A percentile compares a stretch with the other conserved stretches of the same genome.
Conservation (phyloP, 2,888 invertebrate genomes). For the Entomobrya multifasciata region DNA sequence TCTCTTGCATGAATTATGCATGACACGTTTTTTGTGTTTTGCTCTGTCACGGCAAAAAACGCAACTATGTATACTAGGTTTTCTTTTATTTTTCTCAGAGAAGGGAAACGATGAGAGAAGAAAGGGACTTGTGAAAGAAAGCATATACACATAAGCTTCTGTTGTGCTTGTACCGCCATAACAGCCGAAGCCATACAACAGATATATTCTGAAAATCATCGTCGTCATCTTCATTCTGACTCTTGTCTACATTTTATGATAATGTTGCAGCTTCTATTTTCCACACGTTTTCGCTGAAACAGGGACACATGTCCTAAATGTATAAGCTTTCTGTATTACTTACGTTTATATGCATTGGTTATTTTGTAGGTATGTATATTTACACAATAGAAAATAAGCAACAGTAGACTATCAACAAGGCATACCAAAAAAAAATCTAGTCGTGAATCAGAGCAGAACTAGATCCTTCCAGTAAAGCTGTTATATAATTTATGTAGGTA, state of each 20-base stretch:
- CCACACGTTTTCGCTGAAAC: constrained; percentile 36
- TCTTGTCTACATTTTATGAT: constrained; percentile 34
- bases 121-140: background rate
- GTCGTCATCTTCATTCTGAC: constrained; percentile 20
- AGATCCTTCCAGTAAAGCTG: background rate
- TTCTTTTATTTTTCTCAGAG: background rate
- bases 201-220: background rate
- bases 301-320: constrained; percentile 28
- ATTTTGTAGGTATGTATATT: too few species aligned
- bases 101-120: background rate
- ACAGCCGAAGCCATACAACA: constrained; percentile 18
- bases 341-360: constrained; percentile 46
- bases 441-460: constrained; percentile 56
- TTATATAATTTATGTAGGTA: background rate
- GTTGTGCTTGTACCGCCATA: constrained; percentile 8
- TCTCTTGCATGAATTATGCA: constrained; percentile 78
- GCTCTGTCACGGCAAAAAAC: constrained; percentile 54
- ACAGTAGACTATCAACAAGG: too few species aligned
- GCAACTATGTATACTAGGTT: constrained; percentile 13
- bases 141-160: background rate
- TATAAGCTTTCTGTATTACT: background rate
- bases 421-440: too few species aligned
- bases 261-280: constrained; percentile 47
- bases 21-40: constrained; percentile 74
- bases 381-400: constrained; percentile 3